Conservation (phyloP, 92 coral and sea anemone genomes). For the Palythoa caribaeorum region DNA sequence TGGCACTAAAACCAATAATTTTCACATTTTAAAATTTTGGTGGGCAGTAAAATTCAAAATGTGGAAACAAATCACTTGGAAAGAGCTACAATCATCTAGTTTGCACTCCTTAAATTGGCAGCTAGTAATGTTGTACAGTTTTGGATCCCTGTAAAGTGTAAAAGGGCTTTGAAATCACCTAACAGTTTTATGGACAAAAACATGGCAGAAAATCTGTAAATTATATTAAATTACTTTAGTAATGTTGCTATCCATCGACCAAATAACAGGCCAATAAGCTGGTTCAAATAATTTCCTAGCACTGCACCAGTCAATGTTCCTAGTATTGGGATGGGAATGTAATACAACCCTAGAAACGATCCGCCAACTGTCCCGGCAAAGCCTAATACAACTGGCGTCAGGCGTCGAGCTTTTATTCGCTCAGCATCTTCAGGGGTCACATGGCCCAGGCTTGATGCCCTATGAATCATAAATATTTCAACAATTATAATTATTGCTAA, state of each 20-base stretch:
- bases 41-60: too few species aligned
- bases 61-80: too few species aligned
- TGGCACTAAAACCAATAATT: too few species aligned
- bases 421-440: conserved; percentile 90
- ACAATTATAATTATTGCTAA: conserved; percentile 71
- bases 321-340: conserved; percentile 71
- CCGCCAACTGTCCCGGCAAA: conserved; percentile 85
- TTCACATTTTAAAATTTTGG: too few species aligned
- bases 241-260: conserved; percentile 88
- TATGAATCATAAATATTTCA: conserved; percentile 68
- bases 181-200: too few species aligned
- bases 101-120: too few species aligned
- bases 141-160: too few species aligned
- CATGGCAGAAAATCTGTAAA: too few species aligned
- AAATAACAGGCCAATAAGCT: conserved; percentile 78
- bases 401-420: conserved; percentile 85
- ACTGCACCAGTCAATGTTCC: conserved; percentile 80
- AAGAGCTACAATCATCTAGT: too few species aligned
- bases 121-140: too few species aligned
- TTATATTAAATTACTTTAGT: conserved; percentile 8
- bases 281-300: conserved; percentile 72
- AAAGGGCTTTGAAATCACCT: too few species aligned
- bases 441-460: conserved; percentile 76
- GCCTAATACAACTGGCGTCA: conserved; percentile 80
- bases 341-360: conserved; percentile 70